Percentiles rank a stretch among this genome's conserved stretches.
These are phyloP conservation scores for Oxystoma pomonae DNA, from an alignment of 2,888 invertebrate genomes.

Conservation along the genomic window DNA sequence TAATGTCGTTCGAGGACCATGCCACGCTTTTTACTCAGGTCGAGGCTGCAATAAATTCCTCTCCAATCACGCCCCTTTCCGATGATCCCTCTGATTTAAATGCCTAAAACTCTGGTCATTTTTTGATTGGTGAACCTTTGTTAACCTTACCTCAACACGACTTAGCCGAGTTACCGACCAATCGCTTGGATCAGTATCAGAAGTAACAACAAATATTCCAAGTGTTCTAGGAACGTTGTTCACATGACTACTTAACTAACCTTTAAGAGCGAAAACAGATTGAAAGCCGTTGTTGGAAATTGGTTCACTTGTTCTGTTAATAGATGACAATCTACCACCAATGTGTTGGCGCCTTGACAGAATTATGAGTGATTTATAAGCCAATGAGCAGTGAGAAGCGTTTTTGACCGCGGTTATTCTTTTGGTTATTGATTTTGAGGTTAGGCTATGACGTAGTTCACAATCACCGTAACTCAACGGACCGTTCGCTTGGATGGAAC, in stretches of 20 bases:
- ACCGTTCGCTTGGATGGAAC: too few relatives aligned
- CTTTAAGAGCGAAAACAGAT: slow-evolving; percentile 15
- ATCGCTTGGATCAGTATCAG: slow-evolving; percentile 12
- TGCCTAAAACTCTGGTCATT: slow-evolving; percentile 23
- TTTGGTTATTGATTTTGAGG: too few relatives aligned
- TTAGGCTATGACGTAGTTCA: too few relatives aligned
- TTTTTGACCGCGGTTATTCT: too few relatives aligned
- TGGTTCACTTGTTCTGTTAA: too few relatives aligned
- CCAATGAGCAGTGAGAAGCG: too few relatives aligned
- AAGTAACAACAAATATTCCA: slow-evolving; percentile 18
- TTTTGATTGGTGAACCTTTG: slow-evolving; percentile 23
- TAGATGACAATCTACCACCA: too few relatives aligned
- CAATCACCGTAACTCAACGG: too few relatives aligned
- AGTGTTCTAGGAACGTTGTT: slow-evolving; percentile 21
- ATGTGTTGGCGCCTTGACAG: too few relatives aligned
- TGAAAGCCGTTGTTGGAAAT: too few relatives aligned
- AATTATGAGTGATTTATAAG: too few relatives aligned
- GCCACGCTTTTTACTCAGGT: slow-evolving; percentile 21
- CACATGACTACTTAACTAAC: slow-evolving; percentile 15
- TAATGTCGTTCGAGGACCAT: slow-evolving; percentile 29
- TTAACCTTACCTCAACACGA: too few relatives aligned
- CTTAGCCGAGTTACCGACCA: slow-evolving; percentile 6
- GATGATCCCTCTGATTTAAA: slow-evolving; percentile 14
- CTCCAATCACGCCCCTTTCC: slow-evolving; percentile 17
- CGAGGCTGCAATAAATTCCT: slow-evolving; percentile 22